Evolutionary conservation across 2,113 vertebrate species (phyloP).

Genomic region (Malurus cyaneus): DNA sequence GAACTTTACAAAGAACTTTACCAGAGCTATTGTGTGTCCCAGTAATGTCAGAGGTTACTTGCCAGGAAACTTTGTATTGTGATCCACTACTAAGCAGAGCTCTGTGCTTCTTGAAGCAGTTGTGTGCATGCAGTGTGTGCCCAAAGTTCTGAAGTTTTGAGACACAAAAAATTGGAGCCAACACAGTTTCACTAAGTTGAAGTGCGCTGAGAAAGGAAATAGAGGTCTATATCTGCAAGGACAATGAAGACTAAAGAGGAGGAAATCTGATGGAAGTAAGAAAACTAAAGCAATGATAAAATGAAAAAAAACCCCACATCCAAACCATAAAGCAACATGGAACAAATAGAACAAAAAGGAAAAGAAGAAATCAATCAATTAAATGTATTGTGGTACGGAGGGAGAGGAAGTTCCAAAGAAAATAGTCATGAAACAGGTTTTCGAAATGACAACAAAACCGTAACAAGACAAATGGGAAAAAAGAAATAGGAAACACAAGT

Average conservation of each 20-base stretch:
- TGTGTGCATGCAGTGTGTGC: not conserved
- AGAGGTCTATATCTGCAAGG: not conserved
- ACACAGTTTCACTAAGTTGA: not conserved
- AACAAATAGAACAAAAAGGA: not conserved
- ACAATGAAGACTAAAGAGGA: not conserved
- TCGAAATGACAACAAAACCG: not conserved
- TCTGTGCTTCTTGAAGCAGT: not conserved
- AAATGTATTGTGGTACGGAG: not conserved
- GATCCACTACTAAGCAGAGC: not conserved
- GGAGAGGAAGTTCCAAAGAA: not conserved
- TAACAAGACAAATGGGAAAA: not conserved
- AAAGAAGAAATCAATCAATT: not conserved
- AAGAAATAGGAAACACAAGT: constrained; percentile 37
- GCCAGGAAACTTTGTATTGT: not conserved
- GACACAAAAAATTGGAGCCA: not conserved
- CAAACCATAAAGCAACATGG: not conserved
- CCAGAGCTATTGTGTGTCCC: not conserved
- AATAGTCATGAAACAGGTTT: not conserved
- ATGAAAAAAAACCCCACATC: not conserved
- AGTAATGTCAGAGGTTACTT: not conserved
- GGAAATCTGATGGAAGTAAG: not conserved
- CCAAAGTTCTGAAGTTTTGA: not conserved
- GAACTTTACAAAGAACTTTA: not conserved
- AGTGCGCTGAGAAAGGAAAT: not conserved
- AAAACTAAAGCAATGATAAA: not conserved